Evolutionary conservation across 2,888 invertebrate genomes (phyloP), one percentile per base, ranked within the genome.

Genomic region (Nymphalis urticae): DNA sequence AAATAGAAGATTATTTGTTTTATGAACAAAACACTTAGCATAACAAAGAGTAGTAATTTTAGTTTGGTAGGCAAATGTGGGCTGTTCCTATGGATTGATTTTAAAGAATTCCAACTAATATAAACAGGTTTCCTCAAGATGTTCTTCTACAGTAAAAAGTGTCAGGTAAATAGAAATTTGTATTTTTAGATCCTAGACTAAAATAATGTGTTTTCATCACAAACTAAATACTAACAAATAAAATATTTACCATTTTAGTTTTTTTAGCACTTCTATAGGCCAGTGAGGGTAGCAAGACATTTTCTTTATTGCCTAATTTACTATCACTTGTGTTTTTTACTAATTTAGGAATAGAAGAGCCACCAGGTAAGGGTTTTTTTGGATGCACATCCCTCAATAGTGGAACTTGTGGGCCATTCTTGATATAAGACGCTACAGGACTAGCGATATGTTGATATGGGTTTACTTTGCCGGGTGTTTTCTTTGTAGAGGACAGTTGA

Each of bases 341-440:
- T 48, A 79, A 77, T 75, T 85, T 85, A 2, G 87, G 86, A 73
- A 88, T 89, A 19, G 80, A 81, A 60, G 88, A 85, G 51, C 75
- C 42, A 3, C 80, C 80, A 66, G 80, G 79, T 48, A 88, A 75
- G 42, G 85, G 84, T 72, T 85, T 89, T 54, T 80, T 83, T n/a
- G 86, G 87, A 51, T 80, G 79, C 0, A 90, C 80, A 79, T 86
- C 81, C 77, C 83, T 85, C 1, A 89, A 73, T 36, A 88, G 74
- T 66, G 88, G 86, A 32, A 78, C 82, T 75, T 84, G 82, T 5
- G 89, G 87, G 48, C 82, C 77, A 48, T 86, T 83, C 48, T 86
- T 87, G 9, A 91, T 90, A 59, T 90, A 91, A 64, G 84, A 81
- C 53, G 89, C 89, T 48, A 91, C 82, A 58, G 91, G 91, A 77